Evolutionary conservation across 2,797 vertebrate species (phyloP), one percentile per base, ranked within the genome.

Genomic region (Anolis apletophallus): DNA sequence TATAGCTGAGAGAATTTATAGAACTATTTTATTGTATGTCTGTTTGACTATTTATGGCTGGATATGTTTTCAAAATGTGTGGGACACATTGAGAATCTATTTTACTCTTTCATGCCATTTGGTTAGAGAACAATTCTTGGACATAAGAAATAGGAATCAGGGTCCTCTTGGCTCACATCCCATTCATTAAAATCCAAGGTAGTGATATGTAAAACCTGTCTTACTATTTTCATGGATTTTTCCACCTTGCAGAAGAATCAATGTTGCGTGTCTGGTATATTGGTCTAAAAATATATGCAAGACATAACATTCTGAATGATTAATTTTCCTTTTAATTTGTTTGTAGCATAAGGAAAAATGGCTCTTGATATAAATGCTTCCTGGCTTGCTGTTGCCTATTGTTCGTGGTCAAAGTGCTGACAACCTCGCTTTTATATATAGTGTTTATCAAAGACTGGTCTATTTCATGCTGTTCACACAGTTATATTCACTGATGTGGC

Each of bases 1-100:
- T 87, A 21, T 87, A 61, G 81, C 90, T 92, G n/a, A 85, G 34
- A 80, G 64, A 13, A 55, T 85, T 9, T 71, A n/a, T 69, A 40
- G 68, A 61, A 88, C 64, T 81, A 40, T 36, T 85, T 80, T 40
- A 69, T 87, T 90, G 32, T 74, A 32, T 85, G 57, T 14, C 68
- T 84, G 17, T 17, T 19, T 26, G 85, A 67, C 29, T 21, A 34
- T 83, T 91, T 91, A 73, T 89, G 88, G 57, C 12, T 81, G 21
- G 83, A 76, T 84, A 83, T 19, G 17, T 78, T 78, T 83, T 78
- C 36, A 87, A 88, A 84, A 88, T 13, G 67, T 90, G 1, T 32
- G 59, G 26, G 26, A 46, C 34, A 83, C 2, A 6, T 85, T 23
- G 23, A 91, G 86, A 73, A 23, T 85, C 32, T 9, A 2, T 46